Evolutionary conservation across 2,113 vertebrate species (phyloP), one percentile per base, ranked within the genome.

Genomic region (Pachycephala philippinensis): DNA sequence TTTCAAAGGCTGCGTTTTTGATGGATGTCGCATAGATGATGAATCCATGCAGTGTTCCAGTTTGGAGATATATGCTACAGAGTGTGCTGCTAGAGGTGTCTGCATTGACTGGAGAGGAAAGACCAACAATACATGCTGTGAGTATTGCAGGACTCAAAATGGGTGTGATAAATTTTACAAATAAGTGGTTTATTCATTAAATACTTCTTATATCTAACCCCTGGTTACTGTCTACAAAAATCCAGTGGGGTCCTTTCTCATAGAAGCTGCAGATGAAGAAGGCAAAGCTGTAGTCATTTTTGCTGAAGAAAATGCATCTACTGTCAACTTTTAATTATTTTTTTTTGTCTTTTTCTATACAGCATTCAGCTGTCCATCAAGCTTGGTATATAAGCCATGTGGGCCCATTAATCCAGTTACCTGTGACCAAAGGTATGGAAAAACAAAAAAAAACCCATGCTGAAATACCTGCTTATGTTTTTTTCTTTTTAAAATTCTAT

Each of bases 51-150:
- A 92, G 56, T 99, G 99, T 83, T 97, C 98, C 15, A 97, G 97
- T 78, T 93, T 99, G 84, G 98, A 99, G 97, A 97, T 98, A 2
- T 99, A 99, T 4, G 98, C 99, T 19, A 84, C 98, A 3, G 97
- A 98, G 61, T 99, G 99, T 17, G 93, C 98, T 9, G 42, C 92
- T 11, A 92, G 70, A 42, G 98, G 98, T 27, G 17, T 98, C 37
- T 99, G 99, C 60, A 68, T 99, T 10, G 96, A 99, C 90, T 99
- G 99, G 99, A 98, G 99, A 95, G 84, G 71, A 47, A 53, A 50
- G 23, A 99, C 98, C 45, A 93, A 98, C 17, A 96, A 97, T 15
- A 80, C 74, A 13, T 99, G 99, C 61, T 12, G 99, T 99, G 97
- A 99, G 98, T 98, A 54, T 3, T 57, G 31, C 31, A 63, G 40